phyloP scores from a whole-genome alignment of 2,113 vertebrate species.

The Ovibos moschatus region DNA sequence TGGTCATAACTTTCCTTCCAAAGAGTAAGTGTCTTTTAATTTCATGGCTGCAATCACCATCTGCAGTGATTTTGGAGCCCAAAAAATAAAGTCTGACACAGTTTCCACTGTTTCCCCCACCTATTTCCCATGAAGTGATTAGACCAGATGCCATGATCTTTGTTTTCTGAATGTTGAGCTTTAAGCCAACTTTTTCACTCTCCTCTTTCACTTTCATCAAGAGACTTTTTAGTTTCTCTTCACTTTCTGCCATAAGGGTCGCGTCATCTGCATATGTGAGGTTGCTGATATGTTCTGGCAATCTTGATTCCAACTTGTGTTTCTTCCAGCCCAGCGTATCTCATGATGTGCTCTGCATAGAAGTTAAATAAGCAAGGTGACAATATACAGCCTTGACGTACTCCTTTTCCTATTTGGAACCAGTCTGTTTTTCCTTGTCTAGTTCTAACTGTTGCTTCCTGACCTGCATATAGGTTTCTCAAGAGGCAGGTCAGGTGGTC shows the following conservation, averaged over 20 bases:
- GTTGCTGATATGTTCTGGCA: not conserved
- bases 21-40: too few species aligned
- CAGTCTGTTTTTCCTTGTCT: not conserved
- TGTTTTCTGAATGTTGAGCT: not conserved
- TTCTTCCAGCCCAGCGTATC: accelerated
- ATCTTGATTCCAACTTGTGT: not conserved
- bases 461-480: not conserved
- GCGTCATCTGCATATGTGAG: not conserved
- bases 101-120: too few species aligned
- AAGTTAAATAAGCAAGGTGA: not conserved
- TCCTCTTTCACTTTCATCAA: not conserved
- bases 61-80: too few species aligned
- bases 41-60: too few species aligned
- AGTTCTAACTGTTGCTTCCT: not conserved
- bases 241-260: not conserved
- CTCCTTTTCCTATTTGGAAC: not conserved
- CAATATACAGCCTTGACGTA: accelerated
- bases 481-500: not conserved
- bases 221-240: not conserved
- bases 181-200: not conserved
- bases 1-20: too few species aligned
- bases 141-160: not conserved
- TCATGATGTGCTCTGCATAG: not conserved
- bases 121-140: too few species aligned
- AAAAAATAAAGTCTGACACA: too few species aligned